A percentile compares a stretch with the other conserved stretches of the same genome.
Evolutionary conservation across 2,888 invertebrate genomes (phyloP).

Genomic region (Sinelater perroti): DNA sequence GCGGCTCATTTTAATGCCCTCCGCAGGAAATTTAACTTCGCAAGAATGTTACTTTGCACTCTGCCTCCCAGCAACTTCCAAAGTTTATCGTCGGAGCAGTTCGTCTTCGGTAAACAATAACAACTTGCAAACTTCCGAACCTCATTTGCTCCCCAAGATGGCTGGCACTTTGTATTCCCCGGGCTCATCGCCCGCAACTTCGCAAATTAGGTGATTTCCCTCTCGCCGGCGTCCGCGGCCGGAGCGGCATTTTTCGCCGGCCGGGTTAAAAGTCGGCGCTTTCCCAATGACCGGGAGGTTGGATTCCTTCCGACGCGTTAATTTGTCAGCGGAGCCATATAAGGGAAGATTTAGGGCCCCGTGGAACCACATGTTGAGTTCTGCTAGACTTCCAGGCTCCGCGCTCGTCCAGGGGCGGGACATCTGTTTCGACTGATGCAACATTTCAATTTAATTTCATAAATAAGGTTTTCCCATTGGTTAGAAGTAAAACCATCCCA

Average conservation of each 20-base stretch:
- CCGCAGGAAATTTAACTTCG: constrained; percentile 34
- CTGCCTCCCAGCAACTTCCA: constrained; percentile 34
- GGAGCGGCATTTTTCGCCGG: not conserved
- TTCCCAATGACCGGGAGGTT: constrained; percentile 36
- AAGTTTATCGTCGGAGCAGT: constrained; percentile 45
- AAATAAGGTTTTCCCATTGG: too few relatives aligned
- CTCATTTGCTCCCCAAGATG: constrained; percentile 38
- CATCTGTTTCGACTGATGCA: too few relatives aligned
- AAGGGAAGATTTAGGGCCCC: constrained; percentile 28
- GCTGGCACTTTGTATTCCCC: constrained; percentile 26
- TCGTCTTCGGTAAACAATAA: constrained; percentile 49
- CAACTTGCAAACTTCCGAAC: constrained; percentile 40
- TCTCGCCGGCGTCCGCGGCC: not conserved
- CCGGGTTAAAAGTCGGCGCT: too few relatives aligned
- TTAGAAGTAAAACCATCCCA: too few relatives aligned
- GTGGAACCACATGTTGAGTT: constrained; percentile 37
- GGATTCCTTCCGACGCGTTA: constrained; percentile 43
- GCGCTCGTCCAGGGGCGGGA: constrained; percentile 11
- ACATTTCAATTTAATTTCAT: too few relatives aligned
- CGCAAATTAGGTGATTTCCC: constrained; percentile 8
- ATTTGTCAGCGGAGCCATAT: constrained; percentile 43
- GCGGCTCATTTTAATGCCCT: too few relatives aligned
- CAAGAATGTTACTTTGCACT: constrained; percentile 35
- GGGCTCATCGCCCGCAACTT: constrained; percentile 1
- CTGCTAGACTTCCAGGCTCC: constrained; percentile 41